Conservation (phyloP, 92 coral and sea anemone species). For the Phymanthus crucifer region DNA sequence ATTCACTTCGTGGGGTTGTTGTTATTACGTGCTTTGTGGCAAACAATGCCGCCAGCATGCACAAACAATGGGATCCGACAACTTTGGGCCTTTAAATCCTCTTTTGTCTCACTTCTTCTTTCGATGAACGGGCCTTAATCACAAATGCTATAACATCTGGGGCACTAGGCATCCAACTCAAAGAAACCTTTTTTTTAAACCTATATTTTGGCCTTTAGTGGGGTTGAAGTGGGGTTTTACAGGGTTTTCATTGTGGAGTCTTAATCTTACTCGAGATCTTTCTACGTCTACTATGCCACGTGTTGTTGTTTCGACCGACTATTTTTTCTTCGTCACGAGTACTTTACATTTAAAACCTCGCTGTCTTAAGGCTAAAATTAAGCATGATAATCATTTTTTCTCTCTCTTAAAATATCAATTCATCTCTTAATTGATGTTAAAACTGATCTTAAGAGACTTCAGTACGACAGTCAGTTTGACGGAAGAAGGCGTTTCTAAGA, state of each 20-base stretch:
- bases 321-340: not conserved
- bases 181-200: not conserved
- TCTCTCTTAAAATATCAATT: not conserved
- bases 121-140: not conserved
- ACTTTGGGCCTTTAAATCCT: not conserved
- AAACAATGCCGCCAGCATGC: constrained; percentile 1
- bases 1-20: not conserved
- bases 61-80: not conserved
- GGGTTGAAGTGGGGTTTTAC: not conserved
- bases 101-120: not conserved
- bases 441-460: not conserved
- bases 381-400: not conserved
- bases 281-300: not conserved
- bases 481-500: not conserved
- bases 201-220: not conserved
- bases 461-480: not conserved
- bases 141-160: not conserved
- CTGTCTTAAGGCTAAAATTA: not conserved
- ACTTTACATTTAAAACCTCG: not conserved
- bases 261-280: not conserved
- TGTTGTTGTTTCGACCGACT: not conserved
- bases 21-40: not conserved
- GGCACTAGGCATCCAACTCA: not conserved
- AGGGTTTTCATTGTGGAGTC: not conserved
- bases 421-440: not conserved